Conservation (phyloP, 2,888 invertebrate genomes). For the Lasioglossum vierecki region DNA sequence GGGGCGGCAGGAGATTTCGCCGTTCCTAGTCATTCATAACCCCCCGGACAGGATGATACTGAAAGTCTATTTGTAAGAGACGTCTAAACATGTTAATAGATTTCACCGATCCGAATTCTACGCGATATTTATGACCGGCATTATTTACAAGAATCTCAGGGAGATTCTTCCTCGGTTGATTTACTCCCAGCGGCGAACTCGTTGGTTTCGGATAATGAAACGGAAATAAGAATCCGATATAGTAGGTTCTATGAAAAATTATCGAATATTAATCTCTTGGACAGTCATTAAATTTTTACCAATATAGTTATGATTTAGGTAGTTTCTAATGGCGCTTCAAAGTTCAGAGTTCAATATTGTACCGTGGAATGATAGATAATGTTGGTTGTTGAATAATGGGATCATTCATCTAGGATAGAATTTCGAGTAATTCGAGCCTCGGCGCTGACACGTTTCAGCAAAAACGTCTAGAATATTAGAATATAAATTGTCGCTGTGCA, state of each 20-base stretch:
- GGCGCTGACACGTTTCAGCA: background rate
- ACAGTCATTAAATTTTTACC: too few relatives aligned
- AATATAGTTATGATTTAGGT: background rate
- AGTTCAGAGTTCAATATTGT: background rate
- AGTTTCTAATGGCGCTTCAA: background rate
- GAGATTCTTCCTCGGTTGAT: background rate
- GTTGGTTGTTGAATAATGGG: background rate
- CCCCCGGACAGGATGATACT: constrained; percentile 1
- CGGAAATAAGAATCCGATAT: background rate
- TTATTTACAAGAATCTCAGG: background rate
- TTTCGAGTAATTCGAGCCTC: background rate
- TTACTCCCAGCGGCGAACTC: background rate
- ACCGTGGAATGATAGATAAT: background rate
- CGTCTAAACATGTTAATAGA: constrained; percentile 10
- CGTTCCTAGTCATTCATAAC: constrained; percentile 21
- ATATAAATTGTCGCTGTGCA: background rate
- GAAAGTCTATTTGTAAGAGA: constrained; percentile 2
- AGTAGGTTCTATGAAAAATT: background rate
- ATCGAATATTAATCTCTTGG: background rate
- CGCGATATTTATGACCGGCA: background rate
- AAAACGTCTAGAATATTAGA: background rate
- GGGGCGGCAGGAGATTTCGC: constrained; percentile 30
- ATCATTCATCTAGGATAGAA: background rate
- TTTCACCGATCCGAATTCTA: background rate
- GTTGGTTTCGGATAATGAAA: background rate